Evolutionary conservation across 2,888 invertebrate genomes (phyloP).

Genomic region (Amiota mariae): DNA sequence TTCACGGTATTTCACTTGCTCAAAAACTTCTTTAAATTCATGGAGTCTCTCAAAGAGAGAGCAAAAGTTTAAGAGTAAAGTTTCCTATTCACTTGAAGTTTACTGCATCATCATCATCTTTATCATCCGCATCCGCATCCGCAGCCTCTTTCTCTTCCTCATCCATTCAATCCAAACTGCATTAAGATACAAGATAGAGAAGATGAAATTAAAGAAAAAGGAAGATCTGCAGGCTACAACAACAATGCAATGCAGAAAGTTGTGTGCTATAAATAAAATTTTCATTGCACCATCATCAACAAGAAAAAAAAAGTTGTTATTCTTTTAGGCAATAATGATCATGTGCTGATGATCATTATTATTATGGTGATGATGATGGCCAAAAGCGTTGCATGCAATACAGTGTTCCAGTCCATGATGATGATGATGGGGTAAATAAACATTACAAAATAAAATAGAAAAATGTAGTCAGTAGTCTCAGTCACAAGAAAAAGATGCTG

Average conservation of each 20-base stretch:
- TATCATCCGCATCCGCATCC: too few relatives aligned
- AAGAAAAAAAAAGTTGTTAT: neutral
- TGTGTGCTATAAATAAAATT: conserved; percentile 13
- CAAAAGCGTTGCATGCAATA: neutral
- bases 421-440: conserved; percentile 15
- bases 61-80: neutral
- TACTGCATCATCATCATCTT: too few relatives aligned
- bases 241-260: too few relatives aligned
- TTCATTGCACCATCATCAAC: conserved; percentile 3
- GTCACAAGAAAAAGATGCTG: neutral
- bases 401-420: neutral
- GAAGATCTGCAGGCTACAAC: neutral
- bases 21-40: neutral
- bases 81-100: too few relatives aligned
- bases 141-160: neutral
- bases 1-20: neutral
- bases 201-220: neutral
- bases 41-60: neutral
- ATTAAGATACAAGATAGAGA: neutral
- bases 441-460: conserved; percentile 36
- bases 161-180: neutral
- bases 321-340: too few relatives aligned
- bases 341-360: too few relatives aligned
- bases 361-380: too few relatives aligned
- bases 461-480: conserved; percentile 49